Base-by-base conservation (phyloP, 2,113 vertebrate species). In the Forbesichthys papilliferus region DNA sequence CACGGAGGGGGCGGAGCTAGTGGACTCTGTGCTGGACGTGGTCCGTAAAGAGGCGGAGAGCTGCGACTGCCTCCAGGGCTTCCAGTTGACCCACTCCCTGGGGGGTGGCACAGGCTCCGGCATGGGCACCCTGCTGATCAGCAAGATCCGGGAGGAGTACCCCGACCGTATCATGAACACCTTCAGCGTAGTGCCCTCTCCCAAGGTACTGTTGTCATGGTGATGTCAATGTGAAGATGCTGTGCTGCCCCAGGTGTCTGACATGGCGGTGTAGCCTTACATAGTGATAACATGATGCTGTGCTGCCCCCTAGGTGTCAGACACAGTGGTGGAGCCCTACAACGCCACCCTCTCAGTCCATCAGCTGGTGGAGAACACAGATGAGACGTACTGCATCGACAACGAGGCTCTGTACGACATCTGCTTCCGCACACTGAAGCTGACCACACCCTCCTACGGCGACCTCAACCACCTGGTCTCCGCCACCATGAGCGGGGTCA, bases 341-440 rank as follows among this genome's bases (percentile, higher is more conserved):
- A 96, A 97, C 0, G 95, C 95, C 55, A 96, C 95, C 0, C 89
- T 97, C 49, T 97, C 95, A 0, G 94, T 96, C 2, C 95, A 96
- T 84, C 95, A 97, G 64, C 91, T 96, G 82, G 95, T 96, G n/a
- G 96, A 96, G 77, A 96, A 97, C 78, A 97, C 96, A 0, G 95
- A 97, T 0, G 95, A 97, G 82, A 96, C 95, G 48, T 97, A 95
- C 87, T 97, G 95, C 86, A 97, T 97, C 0, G 95, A 97, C 87
- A 97, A 97, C 0, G 95, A 97, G 74, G 95, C 96, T 0, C 84
- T 97, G 9, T 97, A 97, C 0, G 95, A 96, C 84, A 97, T 97
- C 71, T 97, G 96, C 87, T 96, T 97, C 92, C 95, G 95, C 68
- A 97, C 95, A 0, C 88, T 97, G 54, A 97, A 96, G 85, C 94